These are phyloP conservation scores for Polyergus mexicanus DNA, from an alignment of 1,140 invertebrate genomes.

Conservation along the genomic window DNA sequence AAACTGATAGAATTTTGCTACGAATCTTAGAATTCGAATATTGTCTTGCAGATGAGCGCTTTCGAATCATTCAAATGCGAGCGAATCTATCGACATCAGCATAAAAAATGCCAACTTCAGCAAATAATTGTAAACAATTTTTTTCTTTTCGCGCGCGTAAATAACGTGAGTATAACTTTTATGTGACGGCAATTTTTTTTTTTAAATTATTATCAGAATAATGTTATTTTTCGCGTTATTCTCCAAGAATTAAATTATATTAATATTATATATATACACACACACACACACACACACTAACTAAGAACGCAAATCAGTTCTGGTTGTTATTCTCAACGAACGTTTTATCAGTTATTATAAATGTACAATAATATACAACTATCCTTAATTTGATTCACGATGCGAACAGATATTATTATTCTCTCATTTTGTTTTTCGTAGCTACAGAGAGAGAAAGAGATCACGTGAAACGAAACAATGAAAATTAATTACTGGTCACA, in stretches of 20 bases:
- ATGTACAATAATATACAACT: constrained; percentile 53
- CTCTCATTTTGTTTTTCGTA: background rate
- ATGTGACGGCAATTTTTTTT: background rate
- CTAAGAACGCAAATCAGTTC: background rate
- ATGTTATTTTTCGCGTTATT: background rate
- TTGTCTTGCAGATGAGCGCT: background rate
- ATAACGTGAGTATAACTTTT: background rate
- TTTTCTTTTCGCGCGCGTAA: background rate
- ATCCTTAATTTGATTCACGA: constrained; percentile 3
- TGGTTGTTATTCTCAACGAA: background rate
- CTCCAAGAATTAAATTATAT: background rate
- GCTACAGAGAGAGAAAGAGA: background rate
- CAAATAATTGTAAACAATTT: background rate
- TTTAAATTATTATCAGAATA: background rate
- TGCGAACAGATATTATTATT: background rate
- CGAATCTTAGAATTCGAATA: background rate
- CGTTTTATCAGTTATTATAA: constrained; percentile 49
- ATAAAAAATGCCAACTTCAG: constrained; percentile 5
- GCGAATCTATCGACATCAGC: background rate
- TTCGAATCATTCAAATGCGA: background rate
- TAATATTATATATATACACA: background rate
- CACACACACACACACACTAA: background rate
- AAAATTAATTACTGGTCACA: background rate
- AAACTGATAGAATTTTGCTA: background rate
- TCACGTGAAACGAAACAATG: background rate